Conservation (phyloP, 2,888 invertebrate genomes). For the Sabatieria punctata region DNA sequence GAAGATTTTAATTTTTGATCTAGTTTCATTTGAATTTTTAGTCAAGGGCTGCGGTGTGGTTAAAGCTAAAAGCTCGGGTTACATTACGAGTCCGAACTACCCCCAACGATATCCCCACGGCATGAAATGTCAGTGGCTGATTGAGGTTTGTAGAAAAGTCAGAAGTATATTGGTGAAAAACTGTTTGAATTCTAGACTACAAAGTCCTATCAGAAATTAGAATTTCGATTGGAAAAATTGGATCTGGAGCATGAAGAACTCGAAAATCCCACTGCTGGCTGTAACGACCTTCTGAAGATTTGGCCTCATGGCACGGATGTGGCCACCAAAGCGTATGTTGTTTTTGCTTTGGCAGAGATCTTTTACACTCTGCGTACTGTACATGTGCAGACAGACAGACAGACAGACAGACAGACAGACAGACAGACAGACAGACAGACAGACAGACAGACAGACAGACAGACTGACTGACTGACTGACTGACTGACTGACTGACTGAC, state of each 20-base stretch:
- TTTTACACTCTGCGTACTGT: neutral
- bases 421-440: conserved; percentile 4
- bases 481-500: neutral
- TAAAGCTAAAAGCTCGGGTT: neutral
- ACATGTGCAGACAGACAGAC: conserved; percentile 3
- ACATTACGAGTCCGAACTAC: conserved; percentile 1
- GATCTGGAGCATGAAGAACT: conserved; percentile 6
- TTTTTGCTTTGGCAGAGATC: too few relatives aligned
- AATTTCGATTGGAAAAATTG: conserved; percentile 2
- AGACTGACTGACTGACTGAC: too few relatives aligned
- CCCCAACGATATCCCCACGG: conserved; percentile 1
- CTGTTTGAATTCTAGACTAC: too few relatives aligned
- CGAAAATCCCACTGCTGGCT: neutral
- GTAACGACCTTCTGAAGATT: conserved; percentile 1
- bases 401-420: conserved; percentile 6
- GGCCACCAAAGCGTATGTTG: neutral
- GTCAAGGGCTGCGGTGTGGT: neutral
- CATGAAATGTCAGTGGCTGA: conserved; percentile 8
- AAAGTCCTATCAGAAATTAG: neutral
- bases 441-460: neutral
- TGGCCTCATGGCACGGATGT: conserved; percentile 9
- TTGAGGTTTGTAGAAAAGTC: too few relatives aligned
- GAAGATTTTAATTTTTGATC: too few relatives aligned
- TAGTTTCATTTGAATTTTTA: too few relatives aligned
- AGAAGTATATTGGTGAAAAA: too few relatives aligned